Evolutionary conservation across 2,888 invertebrate species (phyloP).

Genomic region (Cryptosula pallasiana): DNA sequence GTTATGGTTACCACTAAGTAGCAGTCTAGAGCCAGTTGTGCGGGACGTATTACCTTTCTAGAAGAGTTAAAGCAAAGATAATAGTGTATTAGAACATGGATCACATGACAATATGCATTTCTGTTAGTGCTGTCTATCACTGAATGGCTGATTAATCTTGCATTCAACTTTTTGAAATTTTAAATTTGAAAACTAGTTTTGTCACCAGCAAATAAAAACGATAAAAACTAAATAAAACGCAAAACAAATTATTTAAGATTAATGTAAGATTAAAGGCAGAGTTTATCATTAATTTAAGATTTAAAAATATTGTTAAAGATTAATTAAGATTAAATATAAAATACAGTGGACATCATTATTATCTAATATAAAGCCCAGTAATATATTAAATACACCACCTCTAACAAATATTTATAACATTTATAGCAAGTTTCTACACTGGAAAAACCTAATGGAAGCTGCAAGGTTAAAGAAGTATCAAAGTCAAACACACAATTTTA

Average conservation of each 20-base stretch:
- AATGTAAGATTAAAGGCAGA: not conserved
- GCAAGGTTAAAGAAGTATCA: too few species aligned
- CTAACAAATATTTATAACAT: too few species aligned
- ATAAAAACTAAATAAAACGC: not conserved
- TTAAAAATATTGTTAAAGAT: not conserved
- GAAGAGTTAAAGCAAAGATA: conserved; percentile 6
- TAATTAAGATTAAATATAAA: not conserved
- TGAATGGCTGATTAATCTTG: too few species aligned
- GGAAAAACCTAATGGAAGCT: too few species aligned
- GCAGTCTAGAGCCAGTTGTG: not conserved
- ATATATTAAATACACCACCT: too few species aligned
- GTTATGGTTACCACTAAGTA: conserved; percentile 14
- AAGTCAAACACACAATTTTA: too few species aligned
- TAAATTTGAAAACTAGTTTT: too few species aligned
- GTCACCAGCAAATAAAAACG: not conserved
- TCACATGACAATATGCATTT: not conserved
- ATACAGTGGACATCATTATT: not conserved
- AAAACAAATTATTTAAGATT: not conserved
- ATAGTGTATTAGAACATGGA: not conserved
- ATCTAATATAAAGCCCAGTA: too few species aligned
- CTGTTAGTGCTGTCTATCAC: too few species aligned
- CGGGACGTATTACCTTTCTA: conserved; percentile 20
- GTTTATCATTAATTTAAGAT: too few species aligned
- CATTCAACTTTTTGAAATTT: too few species aligned
- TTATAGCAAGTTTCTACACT: too few species aligned